Percentiles rank a stretch among this genome's conserved stretches.
These are phyloP conservation scores for Champsocephalus gunnari DNA, from an alignment of 2,797 vertebrate species.

Conservation along the genomic window DNA sequence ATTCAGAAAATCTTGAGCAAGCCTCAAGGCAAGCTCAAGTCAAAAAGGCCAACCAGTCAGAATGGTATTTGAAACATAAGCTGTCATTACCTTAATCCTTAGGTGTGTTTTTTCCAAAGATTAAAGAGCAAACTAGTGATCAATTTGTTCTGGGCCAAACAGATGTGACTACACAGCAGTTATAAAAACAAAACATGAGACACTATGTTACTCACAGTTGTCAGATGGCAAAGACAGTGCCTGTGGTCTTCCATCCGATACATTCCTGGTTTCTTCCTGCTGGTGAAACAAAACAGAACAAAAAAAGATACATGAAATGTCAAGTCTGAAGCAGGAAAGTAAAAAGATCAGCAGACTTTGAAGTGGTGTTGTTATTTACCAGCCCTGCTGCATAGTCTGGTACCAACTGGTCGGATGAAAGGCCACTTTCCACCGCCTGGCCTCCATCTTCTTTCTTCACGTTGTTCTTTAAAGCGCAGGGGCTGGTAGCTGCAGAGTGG, in stretches of 20 bases:
- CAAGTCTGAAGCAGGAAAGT: constrained; percentile 2
- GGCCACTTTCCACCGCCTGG: constrained; percentile 68
- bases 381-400: constrained; percentile 73
- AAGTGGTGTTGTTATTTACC: constrained; percentile 69
- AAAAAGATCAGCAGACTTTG: constrained; percentile 23
- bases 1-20: constrained; percentile 48
- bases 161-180: neutral
- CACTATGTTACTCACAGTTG: constrained; percentile 73
- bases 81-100: constrained; percentile 8
- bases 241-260: constrained; percentile 67
- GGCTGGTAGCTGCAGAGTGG: constrained; percentile 62
- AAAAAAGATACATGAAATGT: constrained; percentile 28
- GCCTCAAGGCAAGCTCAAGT: constrained; percentile 32
- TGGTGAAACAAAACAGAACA: constrained; percentile 30
- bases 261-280: constrained; percentile 75
- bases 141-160: neutral
- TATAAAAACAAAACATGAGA: neutral
- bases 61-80: constrained; percentile 1
- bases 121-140: neutral
- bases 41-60: constrained; percentile 18
- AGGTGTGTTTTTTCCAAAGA: constrained; percentile 8
- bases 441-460: constrained; percentile 75
- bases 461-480: constrained; percentile 64
- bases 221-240: constrained; percentile 62
- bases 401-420: constrained; percentile 79